Base-by-base conservation (phyloP, 2,888 invertebrate genomes). In the Archips xylosteana region DNA sequence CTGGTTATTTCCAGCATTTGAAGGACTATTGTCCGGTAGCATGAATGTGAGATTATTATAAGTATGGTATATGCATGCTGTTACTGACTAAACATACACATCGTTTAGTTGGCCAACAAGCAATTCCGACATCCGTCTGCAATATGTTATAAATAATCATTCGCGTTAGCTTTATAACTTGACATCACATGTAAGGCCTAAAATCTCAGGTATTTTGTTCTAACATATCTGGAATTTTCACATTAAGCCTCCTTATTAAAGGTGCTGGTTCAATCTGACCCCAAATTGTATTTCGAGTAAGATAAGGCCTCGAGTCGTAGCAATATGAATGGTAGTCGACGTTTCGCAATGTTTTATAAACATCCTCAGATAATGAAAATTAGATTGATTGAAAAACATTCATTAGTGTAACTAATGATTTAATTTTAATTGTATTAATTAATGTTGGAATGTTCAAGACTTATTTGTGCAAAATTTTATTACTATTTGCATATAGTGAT, bases 31-130 rank as follows among this genome's bases (percentile, higher is more conserved):
- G 93, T 92, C 92, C 90, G 70, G 71, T 79, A 82, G 90, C 81
- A 87, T 89, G 91, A 87, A 88, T 92, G 92, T 89, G 90, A 91
- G 90, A 92, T 90, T 90, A 91, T 87, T 87, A 85, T 90, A 88
- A 88, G 87, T 84, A 84, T 87, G 85, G 65, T 74, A 63, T 69
- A 63, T 64, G 60, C 74, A 51, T 61, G 69, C 69, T 65, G 74
- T 70, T 70, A 39, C 63, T 34, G 49, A 42, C 73, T 73, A 73
- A 68, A 73, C 73, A 42, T 13, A 54, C 67, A 54, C 67, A 61
- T 63, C 73, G 73, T 73, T 73, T 73, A 73, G 68, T 73, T 63
- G 36, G 59, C 47, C 45, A 42, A 73, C 73, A 32, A 69, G 73
- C 59, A 62, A 34, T 68, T 69, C 72, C n/a, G 62, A 69, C 68